Base-by-base conservation (phyloP, 2,888 invertebrate species). In the Caradrina kadenii region DNA sequence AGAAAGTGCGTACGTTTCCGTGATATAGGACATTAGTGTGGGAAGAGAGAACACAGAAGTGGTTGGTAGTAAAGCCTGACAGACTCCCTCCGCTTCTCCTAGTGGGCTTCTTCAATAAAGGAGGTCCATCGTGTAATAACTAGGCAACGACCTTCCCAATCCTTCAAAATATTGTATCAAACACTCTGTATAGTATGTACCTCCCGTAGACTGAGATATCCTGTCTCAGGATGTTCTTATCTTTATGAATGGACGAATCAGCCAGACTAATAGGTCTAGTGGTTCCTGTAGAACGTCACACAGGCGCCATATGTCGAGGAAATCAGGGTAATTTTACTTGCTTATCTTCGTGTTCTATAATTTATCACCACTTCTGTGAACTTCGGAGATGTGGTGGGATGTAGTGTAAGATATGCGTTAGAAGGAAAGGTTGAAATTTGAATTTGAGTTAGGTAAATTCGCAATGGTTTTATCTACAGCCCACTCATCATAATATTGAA, bases 201-300 rank as follows among this genome's bases (percentile, higher is more conserved):
- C 45, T 45, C 1, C 26, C 54, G n/a, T 35, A 55, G 50, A 79
- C 69, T 49, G 54, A 69, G 74, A 74, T 74, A 69, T 77, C 76
- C 76, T 74, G 79, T 65, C n/a, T n/a, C 74, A 73, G 79, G 76
- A 79, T 62, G 69, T 49, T 63, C 61, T 61, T 73, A 79, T 76
- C 79, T 42, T 62, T 54, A 79, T 64, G 58, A 79, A 79, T 64
- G 54, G 53, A 53, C 63, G 19, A 61, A 60, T 69, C 63, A 73
- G 54, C 42, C 55, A 55, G 67, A 78, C 62, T 76, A 73, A 77
- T 76, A 76, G 54, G 49, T 45, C 58, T 39, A 62, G 77, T 72
- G 72, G 72, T 72, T 66, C 26, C 73, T 63, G 59, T 60, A 63
- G 60, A 73, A 68, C 63, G 61, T 78, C 63, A 58, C 63, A 78